Base-by-base conservation (phyloP, 2,888 invertebrate genomes). In the Drosophila sordidapex region DNA sequence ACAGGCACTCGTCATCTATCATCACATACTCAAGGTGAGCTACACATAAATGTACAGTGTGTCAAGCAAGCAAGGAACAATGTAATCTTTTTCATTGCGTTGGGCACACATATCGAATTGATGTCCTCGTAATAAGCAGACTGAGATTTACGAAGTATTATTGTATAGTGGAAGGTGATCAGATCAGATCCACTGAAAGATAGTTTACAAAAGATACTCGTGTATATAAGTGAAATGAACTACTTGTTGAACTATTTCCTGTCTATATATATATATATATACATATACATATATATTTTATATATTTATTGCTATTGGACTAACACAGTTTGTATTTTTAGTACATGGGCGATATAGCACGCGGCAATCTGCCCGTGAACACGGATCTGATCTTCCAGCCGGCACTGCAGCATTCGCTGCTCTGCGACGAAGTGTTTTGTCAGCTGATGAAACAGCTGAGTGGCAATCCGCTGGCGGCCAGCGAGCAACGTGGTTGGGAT, bases 391-490 rank as follows among this genome's bases (percentile, higher is more conserved):
- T 99, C 91, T 99, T 98, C 93, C 95, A 95, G 88, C 95, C 95
- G 2, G 96, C 97, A 1, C 92, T 98, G 25, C 95, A 95, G 85
- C 95, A 97, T 84, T 96, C 97, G 79, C 93, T 95, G 49, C 94
- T 99, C 54, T 95, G 97, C 60, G 99, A 99, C 91, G 99, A 99
- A 93, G 94, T 98, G 35, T 99, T 97, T 90, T 99, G 98, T 91
- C 99, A 99, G 93, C 95, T 99, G 72, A 97, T 99, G 96, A 97
- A 98, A 90, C 99, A 99, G 92, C 93, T 99, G 74, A 99, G 98
- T 0, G 96, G 96, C 82, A 99, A 99, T 92, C 95, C 96, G 76
- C 96, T 96, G 91, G 95, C 95, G 61, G 93, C 90, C 31, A 98
- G 98, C 91, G 98, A 98, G 92, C 98, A 98, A 92, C 94, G 97